Evolutionary conservation across 2,113 vertebrate genomes (phyloP), one percentile per base, ranked within the genome.

Genomic region (Scartelaos histophorus): DNA sequence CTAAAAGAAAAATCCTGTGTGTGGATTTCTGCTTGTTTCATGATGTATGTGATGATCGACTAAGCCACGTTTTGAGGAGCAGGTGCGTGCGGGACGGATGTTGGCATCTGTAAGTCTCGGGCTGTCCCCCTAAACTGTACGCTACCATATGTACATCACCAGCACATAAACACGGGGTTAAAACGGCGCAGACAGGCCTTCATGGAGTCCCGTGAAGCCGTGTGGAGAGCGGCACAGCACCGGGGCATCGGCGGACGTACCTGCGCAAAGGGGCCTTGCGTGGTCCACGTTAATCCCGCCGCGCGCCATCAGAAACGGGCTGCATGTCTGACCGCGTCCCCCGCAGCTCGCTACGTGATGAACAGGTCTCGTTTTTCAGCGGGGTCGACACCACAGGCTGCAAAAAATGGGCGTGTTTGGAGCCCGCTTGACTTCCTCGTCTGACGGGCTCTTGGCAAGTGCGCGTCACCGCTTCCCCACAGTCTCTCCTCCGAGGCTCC

Each of bases 401-500:
- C 56, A 24, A 25, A 15, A 13, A 75, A 84, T 82, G 88, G 85
- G 88, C 86, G 87, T 90, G 87, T 73, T 29, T 75, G 73, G 5
- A 80, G 56, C 56, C 56, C 24, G 77, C 75, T 62, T 75, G 85
- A 90, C 89, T 91, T 91, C 89, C 89, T 91, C 69, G 86, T 91
- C 85, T 89, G 89, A 86, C 84, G 85, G 89, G 75, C 85, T 21
- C 29, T 29, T 4, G 29, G 78, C 80, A 64, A 70, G 74, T 54
- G 86, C 85, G 83, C 89, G 85, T 83, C 76, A 82, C 73, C 74
- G 71, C 69, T 76, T 25, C 46, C 69, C 70, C 57, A 34, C 24
- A 17, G 29, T 34, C 3, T 1, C 71, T 9, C 29, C 79, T 15
- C 24, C 22, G 29, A 25, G 75, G 70, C 73, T 78, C 81, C 71